These are phyloP conservation scores for Cranoglanis bouderius DNA, from an alignment of 2,113 vertebrate genomes.

Conservation along the genomic window DNA sequence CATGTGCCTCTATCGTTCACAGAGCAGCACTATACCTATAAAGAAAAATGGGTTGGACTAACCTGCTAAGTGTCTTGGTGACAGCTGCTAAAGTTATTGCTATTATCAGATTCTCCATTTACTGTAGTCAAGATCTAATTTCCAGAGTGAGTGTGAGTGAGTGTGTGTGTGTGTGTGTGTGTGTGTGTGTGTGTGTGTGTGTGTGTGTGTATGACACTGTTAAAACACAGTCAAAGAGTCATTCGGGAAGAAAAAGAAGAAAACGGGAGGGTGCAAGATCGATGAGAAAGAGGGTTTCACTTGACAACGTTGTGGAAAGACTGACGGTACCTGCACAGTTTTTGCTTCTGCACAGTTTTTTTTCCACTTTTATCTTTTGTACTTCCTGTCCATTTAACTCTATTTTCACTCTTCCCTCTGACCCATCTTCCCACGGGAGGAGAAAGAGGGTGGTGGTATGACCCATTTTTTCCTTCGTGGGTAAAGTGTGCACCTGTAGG, in stretches of 20 bases:
- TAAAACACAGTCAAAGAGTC: constrained; percentile 28
- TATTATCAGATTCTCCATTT: constrained; percentile 54
- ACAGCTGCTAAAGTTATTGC: constrained; percentile 53
- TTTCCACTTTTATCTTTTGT: constrained; percentile 37
- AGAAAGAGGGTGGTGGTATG: constrained; percentile 33
- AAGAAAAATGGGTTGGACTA: constrained; percentile 55
- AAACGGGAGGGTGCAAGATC: constrained; percentile 32
- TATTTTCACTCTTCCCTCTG: neutral
- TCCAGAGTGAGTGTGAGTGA: neutral
- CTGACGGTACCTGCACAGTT: constrained; percentile 41
- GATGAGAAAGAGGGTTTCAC: constrained; percentile 38
- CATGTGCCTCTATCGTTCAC: neutral
- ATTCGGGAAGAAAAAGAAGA: constrained; percentile 21
- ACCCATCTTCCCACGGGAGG: constrained; percentile 39
- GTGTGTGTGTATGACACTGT: constrained; percentile 9
- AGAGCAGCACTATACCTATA: constrained; percentile 24
- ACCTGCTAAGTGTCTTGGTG: constrained; percentile 61
- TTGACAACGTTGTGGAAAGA: constrained; percentile 43
- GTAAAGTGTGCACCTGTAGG: constrained; percentile 26
- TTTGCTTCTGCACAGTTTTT: constrained; percentile 25
- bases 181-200: neutral
- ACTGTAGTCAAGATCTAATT: constrained; percentile 53
- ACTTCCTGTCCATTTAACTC: constrained; percentile 10
- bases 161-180: neutral
- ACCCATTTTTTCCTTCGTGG: constrained; percentile 3